These are phyloP conservation scores for Psittacula derbiana DNA, from an alignment of 2,797 vertebrate species.

Conservation along the genomic window DNA sequence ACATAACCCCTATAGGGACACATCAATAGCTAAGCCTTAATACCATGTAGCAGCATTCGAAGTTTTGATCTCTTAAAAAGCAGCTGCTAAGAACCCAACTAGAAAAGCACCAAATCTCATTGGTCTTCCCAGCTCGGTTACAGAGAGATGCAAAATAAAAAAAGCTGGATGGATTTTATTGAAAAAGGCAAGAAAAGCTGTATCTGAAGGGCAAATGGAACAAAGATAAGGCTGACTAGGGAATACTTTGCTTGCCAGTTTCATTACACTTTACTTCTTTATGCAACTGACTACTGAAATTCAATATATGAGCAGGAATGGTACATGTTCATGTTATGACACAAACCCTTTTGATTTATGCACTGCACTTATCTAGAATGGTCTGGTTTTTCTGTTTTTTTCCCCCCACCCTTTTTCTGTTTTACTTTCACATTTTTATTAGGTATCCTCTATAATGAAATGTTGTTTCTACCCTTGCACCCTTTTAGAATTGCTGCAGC, in stretches of 20 bases:
- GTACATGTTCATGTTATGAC: slow-evolving; percentile 76
- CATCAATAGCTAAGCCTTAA: slow-evolving; percentile 84
- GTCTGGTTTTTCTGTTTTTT: neutral
- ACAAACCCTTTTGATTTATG: slow-evolving; percentile 78
- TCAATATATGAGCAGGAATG: slow-evolving; percentile 75
- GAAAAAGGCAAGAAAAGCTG: slow-evolving; percentile 79
- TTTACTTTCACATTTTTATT: slow-evolving; percentile 59
- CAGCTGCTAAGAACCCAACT: slow-evolving; percentile 76
- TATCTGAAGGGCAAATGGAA: slow-evolving; percentile 82
- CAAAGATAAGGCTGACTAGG: slow-evolving; percentile 80
- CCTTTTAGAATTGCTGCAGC: neutral
- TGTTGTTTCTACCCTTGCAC: slow-evolving; percentile 14
- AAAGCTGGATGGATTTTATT: slow-evolving; percentile 75
- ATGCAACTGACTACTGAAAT: slow-evolving; percentile 80
- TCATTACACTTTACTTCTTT: slow-evolving; percentile 80
- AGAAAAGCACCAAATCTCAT: slow-evolving; percentile 82
- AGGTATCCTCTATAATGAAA: slow-evolving; percentile 30
- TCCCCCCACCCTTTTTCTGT: neutral
- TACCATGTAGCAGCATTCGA: slow-evolving; percentile 72
- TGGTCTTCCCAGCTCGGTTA: slow-evolving; percentile 74
- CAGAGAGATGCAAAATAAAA: slow-evolving; percentile 68
- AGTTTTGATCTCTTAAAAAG: slow-evolving; percentile 88
- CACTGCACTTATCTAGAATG: slow-evolving; percentile 61
- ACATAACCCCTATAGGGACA: slow-evolving; percentile 82
- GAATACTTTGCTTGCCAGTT: slow-evolving; percentile 80